Conservation (phyloP, 2,113 vertebrate species). For the Pheucticus melanocephalus region DNA sequence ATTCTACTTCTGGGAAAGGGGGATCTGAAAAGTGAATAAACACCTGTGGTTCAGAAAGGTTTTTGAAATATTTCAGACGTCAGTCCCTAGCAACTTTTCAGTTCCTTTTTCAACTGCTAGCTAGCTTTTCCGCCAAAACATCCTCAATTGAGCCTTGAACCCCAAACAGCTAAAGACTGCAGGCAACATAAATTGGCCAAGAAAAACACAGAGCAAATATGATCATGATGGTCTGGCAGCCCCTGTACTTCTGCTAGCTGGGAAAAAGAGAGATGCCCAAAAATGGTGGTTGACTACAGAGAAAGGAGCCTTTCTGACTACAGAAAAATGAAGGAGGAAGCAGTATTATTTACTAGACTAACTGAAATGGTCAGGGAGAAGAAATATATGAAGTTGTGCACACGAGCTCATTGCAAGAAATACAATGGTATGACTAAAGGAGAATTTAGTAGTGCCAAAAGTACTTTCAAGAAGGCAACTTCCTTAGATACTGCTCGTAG, state of each 20-base stretch:
- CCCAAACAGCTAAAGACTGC: background rate
- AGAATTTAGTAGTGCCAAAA: background rate
- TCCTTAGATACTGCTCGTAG: background rate
- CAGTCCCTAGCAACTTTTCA: background rate
- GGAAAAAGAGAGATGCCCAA: background rate
- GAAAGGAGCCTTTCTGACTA: background rate
- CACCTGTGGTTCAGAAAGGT: background rate
- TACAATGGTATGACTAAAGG: background rate
- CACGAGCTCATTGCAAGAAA: background rate
- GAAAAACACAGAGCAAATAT: background rate
- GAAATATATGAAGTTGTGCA: background rate
- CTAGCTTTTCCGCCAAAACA: background rate
- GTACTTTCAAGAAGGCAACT: background rate
- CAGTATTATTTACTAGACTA: background rate
- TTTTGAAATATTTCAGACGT: background rate
- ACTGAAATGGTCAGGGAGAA: background rate
- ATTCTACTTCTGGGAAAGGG: constrained; percentile 77
- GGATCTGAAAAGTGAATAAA: constrained; percentile 75
- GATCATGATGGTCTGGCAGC: background rate
- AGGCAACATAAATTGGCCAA: background rate
- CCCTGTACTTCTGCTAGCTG: background rate
- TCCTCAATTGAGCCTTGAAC: background rate
- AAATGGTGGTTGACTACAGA: background rate
- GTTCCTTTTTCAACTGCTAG: background rate
- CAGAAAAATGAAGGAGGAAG: background rate